These are phyloP conservation scores for Ypsolopha sequella DNA, from an alignment of 2,888 invertebrate genomes.

Conservation along the genomic window DNA sequence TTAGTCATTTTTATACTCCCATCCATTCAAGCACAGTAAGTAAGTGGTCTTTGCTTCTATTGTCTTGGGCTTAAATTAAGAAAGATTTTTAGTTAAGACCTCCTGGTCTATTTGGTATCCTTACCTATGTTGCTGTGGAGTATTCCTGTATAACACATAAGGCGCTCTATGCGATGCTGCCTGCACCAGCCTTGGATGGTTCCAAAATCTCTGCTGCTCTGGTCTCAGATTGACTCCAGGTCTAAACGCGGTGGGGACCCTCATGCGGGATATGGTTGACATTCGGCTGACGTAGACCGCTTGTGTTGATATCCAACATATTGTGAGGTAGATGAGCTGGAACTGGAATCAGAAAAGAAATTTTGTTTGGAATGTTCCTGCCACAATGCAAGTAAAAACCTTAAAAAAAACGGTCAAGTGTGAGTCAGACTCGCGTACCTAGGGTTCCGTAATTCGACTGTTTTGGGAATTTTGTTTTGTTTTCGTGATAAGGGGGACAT, in stretches of 20 bases:
- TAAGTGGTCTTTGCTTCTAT: too few relatives aligned
- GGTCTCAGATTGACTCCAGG: slow-evolving; percentile 29
- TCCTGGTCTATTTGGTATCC: background rate
- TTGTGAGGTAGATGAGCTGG: slow-evolving; percentile 26
- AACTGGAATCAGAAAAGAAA: slow-evolving; percentile 13
- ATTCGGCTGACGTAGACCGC: slow-evolving; percentile 43
- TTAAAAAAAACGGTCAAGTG: background rate
- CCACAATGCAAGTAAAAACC: too few relatives aligned
- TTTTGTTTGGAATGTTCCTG: too few relatives aligned
- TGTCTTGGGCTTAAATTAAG: too few relatives aligned
- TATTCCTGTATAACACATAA: slow-evolving; percentile 40
- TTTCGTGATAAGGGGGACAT: too few relatives aligned
- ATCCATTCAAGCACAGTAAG: too few relatives aligned
- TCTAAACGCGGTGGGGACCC: slow-evolving; percentile 41
- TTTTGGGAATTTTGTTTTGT: too few relatives aligned
- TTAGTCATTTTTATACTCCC: too few relatives aligned
- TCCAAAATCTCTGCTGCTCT: slow-evolving; percentile 36
- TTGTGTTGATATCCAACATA: slow-evolving; percentile 32
- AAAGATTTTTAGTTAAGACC: too few relatives aligned
- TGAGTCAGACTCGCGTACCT: too few relatives aligned
- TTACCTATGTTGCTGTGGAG: slow-evolving; percentile 32
- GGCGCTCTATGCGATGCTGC: slow-evolving; percentile 44
- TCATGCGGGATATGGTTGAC: slow-evolving; percentile 29
- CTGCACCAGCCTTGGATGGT: slow-evolving; percentile 29
- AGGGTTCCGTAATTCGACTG: too few relatives aligned